A percentile compares a stretch with the other conserved stretches of the same genome.
Evolutionary conservation across 2,797 vertebrate species (phyloP).

Genomic region (Lepus oiostolus): DNA sequence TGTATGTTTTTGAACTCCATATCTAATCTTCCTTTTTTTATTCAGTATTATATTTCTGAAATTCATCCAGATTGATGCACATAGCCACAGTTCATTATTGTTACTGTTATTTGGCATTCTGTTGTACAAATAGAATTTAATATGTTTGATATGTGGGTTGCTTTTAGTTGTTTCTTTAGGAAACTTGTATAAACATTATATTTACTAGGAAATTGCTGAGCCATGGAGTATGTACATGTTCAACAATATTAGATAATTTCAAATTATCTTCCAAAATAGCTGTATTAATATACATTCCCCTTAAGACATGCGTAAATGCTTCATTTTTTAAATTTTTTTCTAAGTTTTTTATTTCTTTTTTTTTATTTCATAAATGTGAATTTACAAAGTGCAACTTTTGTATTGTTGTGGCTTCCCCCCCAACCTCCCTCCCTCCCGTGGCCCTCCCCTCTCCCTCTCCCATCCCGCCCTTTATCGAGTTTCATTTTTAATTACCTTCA

Average conservation of each 20-base stretch:
- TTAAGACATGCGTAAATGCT: background rate
- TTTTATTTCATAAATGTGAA: no score
- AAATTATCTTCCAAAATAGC: background rate
- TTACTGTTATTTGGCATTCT: background rate
- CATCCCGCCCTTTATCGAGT: no score
- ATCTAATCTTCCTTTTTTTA: conserved; percentile 40
- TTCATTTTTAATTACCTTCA: no score
- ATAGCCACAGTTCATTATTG: background rate
- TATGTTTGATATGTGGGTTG: background rate
- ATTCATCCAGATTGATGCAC: background rate
- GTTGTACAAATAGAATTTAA: background rate
- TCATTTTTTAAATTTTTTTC: background rate
- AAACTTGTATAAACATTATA: background rate
- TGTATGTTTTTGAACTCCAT: background rate
- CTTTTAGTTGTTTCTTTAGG: background rate
- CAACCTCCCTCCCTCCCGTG: no score
- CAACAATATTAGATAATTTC: conserved; percentile 6
- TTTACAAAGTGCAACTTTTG: no score
- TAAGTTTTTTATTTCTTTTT: no score
- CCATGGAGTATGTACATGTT: background rate
- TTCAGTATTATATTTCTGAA: background rate
- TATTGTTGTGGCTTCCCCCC: no score
- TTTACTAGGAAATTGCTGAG: background rate
- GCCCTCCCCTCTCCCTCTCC: no score
- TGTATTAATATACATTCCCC: background rate